A percentile compares a stretch with the other conserved stretches of the same genome.
phyloP scores from a whole-genome alignment of 1,140 invertebrate genomes.

The Zaprionus lachaisei region DNA sequence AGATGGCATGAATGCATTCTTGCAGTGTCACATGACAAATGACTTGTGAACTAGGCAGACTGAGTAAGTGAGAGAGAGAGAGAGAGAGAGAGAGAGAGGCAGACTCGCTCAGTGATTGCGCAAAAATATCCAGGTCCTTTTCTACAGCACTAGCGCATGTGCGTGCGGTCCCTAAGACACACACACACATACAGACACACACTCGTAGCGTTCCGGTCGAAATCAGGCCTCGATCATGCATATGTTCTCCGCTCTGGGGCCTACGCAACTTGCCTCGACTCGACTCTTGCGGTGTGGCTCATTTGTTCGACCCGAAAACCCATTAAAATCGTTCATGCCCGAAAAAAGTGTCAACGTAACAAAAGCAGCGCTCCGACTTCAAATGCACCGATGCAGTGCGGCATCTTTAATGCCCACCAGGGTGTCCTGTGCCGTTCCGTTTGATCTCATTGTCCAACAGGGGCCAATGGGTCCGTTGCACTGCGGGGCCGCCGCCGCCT shows the following conservation, averaged over 20 bases:
- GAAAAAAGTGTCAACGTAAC: constrained; percentile 84
- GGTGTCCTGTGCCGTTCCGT: constrained; percentile 79
- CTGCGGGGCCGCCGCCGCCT: constrained; percentile 38
- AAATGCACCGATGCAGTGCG: constrained; percentile 76
- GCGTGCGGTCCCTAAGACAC: constrained; percentile 60
- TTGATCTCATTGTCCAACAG: constrained; percentile 78
- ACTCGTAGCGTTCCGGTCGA: constrained; percentile 3
- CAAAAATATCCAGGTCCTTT: constrained; percentile 72
- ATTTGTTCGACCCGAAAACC: constrained; percentile 75
- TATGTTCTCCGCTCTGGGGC: constrained; percentile 36
- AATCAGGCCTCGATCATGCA: constrained; percentile 43
- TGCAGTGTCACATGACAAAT: constrained; percentile 80
- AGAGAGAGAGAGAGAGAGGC: constrained; percentile 11
- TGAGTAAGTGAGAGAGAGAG: constrained; percentile 1
- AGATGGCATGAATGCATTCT: constrained; percentile 39
- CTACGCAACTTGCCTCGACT: constrained; percentile 22
- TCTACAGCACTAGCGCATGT: constrained; percentile 26
- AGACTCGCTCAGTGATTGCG: constrained; percentile 66
- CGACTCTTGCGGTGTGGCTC: constrained; percentile 57
- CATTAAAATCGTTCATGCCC: constrained; percentile 84
- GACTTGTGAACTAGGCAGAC: constrained; percentile 35
- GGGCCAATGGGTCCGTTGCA: constrained; percentile 23
- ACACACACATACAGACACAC: not conserved
- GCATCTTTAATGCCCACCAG: constrained; percentile 83
- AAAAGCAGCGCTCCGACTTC: constrained; percentile 81